Base-by-base conservation (phyloP, 1,140 invertebrate genomes). In the Cepaea nemoralis region DNA sequence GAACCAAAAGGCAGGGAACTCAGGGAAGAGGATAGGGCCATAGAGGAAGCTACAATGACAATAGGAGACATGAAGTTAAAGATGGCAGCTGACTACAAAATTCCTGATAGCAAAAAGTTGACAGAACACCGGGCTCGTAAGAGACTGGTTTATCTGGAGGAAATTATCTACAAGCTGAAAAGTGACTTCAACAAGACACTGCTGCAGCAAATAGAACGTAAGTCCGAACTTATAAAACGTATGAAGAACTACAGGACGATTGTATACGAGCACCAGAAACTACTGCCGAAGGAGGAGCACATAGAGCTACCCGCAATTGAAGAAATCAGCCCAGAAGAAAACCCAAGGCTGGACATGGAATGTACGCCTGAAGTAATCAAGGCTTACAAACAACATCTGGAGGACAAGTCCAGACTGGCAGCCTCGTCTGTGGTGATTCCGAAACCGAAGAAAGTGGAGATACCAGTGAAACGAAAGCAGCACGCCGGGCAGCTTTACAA, bases 51-150 rank as follows among this genome's bases (percentile, higher is more conserved):
- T 0, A 33, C 10, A 39, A 39, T 10, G 1, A 71, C 70, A 27
- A 80, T 80, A 42, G 78, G 78, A 14, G 78, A 80, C 40, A 80
- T 80, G 78, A 80, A 80, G 40, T 48, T 80, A 0, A 80, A 80
- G 27, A 71, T 45, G 45, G 66, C 67, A 16, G 8, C 78, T 0
- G 69, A 80, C 27, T 80, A 80, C 45, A 80, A 80, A 35, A 69
- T 80, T 1, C 78, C 78, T 24, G 67, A 70, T 10, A 27, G 27
- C 1, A 71, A 73, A 50, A 80, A 73, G 27, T 48, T 80, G n/a
- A 80, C 78, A 3, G 69, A 48, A 27, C 67, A 80, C n/a, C 37
- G 67, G 2, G 78, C 16, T 12, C n/a, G 78, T 0, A 80, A 73
- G 59, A 35, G 45, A 24, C 27, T 71, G 6, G 69, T 80, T 22